Evolutionary conservation across 2,113 vertebrate species (phyloP).

Genomic region (Boulengeromyrus knoepffleri): DNA sequence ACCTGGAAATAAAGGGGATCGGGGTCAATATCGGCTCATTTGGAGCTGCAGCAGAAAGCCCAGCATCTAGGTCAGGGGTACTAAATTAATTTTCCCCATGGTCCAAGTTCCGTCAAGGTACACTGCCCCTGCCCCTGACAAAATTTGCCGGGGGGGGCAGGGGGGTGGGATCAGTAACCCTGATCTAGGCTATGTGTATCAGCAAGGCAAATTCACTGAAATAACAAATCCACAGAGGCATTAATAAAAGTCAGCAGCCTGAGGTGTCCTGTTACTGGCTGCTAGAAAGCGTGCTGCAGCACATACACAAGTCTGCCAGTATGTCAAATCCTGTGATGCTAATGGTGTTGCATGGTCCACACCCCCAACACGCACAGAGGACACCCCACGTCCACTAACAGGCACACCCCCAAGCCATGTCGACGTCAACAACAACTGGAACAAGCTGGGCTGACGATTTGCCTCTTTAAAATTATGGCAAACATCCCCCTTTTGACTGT

Average conservation of each 20-base stretch:
- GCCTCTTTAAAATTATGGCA: not conserved
- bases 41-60: not conserved
- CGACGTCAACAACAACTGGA: not conserved
- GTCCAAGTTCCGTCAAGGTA: not conserved
- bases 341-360: not conserved
- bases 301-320: conserved; percentile 26
- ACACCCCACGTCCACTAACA: not conserved
- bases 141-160: not conserved
- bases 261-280: conserved; percentile 19
- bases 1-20: conserved; percentile 45
- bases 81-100: not conserved
- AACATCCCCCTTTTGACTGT: not conserved
- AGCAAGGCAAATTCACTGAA: not conserved
- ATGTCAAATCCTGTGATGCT: conserved; percentile 17
- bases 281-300: conserved; percentile 29
- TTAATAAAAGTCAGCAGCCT: not conserved
- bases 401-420: not conserved
- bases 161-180: not conserved
- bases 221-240: not conserved
- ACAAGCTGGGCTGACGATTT: not conserved
- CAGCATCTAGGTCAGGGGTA: not conserved
- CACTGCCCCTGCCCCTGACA: not conserved
- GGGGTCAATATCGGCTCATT: conserved; percentile 14
- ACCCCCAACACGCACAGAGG: not conserved
- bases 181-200: not conserved